Conservation (phyloP, 2,113 vertebrate genomes). For the Cyanocitta stelleri region DNA sequence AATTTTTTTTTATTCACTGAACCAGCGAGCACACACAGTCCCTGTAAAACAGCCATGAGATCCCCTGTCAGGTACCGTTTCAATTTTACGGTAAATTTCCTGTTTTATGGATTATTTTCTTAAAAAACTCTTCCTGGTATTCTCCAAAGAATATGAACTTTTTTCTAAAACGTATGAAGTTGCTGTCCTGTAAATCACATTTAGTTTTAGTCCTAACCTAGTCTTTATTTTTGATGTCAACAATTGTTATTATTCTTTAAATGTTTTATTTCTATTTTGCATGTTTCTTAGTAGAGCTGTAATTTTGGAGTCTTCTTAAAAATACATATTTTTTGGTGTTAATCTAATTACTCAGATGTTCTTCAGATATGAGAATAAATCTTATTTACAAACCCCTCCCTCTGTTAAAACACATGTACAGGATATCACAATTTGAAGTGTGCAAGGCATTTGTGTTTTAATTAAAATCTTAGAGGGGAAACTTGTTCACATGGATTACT, state of each 20-base stretch:
- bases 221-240: neutral
- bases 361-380: conserved; percentile 22
- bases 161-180: conserved; percentile 9
- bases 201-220: neutral
- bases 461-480: conserved; percentile 70
- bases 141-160: conserved; percentile 36
- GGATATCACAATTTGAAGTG: conserved; percentile 53
- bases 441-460: conserved; percentile 65
- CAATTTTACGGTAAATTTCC: conserved; percentile 59
- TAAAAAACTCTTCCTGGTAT: conserved; percentile 3
- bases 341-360: neutral
- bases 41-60: neutral
- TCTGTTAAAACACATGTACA: conserved; percentile 17
- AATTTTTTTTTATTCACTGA: neutral
- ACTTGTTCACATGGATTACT: conserved; percentile 71
- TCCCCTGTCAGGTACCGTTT: conserved; percentile 39
- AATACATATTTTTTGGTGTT: neutral
- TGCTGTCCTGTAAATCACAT: neutral
- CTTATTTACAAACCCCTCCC: neutral
- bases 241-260: neutral
- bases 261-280: neutral
- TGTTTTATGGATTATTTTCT: conserved; percentile 56
- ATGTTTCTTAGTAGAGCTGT: neutral
- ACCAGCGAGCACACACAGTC: neutral
- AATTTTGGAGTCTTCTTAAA: neutral